Evolutionary conservation across 2,888 invertebrate genomes (phyloP).

Genomic region (Drosophila cracens): DNA sequence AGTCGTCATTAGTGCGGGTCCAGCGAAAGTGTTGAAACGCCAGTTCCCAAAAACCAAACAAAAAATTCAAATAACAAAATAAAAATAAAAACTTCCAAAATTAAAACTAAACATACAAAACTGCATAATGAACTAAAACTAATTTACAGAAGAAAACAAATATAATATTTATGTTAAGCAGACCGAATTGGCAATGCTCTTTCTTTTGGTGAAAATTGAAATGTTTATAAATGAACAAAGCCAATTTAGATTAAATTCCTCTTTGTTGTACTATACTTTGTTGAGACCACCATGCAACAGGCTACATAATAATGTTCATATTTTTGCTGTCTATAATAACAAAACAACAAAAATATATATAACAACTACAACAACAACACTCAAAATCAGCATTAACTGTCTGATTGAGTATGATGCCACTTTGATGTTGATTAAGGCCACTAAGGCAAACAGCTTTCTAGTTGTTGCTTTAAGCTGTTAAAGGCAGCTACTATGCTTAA

Average conservation of each 20-base stretch:
- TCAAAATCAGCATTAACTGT: conserved; percentile 13
- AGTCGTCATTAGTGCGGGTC: conserved; percentile 48
- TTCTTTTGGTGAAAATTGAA: not conserved
- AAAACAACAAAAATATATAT: conserved; percentile 3
- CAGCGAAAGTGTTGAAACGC: conserved; percentile 56
- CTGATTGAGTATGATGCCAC: conserved; percentile 58
- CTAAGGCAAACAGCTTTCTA: conserved; percentile 57
- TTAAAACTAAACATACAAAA: conserved; percentile 20
- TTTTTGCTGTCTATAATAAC: conserved; percentile 12
- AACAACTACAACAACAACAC: not conserved
- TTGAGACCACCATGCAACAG: not conserved
- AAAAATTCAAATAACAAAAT: conserved; percentile 5
- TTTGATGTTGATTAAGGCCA: conserved; percentile 69
- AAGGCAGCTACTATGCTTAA: conserved; percentile 49
- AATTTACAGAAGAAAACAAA: conserved; percentile 19
- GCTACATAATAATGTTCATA: conserved; percentile 15
- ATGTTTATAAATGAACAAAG: not conserved
- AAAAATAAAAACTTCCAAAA: conserved; percentile 1
- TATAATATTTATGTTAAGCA: not conserved
- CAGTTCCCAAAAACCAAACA: conserved; percentile 10
- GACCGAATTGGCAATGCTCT: conserved; percentile 14
- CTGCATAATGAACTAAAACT: conserved; percentile 41
- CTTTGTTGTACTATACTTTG: not conserved
- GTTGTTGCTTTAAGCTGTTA: conserved; percentile 39
- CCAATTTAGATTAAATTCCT: not conserved